These are phyloP conservation scores for Talpa occidentalis DNA, from an alignment of 2,113 vertebrate genomes.

Conservation along the genomic window DNA sequence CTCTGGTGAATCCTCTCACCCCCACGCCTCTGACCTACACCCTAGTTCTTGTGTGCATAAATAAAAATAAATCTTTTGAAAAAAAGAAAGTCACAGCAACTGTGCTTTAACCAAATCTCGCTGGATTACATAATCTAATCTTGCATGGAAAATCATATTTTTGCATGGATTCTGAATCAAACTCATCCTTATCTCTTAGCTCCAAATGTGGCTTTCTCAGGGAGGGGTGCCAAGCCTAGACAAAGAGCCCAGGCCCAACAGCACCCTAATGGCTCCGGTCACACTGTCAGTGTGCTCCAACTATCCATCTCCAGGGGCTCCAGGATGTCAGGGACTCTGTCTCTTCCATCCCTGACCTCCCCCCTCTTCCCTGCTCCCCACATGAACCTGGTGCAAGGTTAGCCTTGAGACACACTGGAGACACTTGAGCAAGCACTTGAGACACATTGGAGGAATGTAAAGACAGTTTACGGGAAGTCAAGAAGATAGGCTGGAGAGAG, in stretches of 20 bases:
- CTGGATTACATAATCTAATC: background rate
- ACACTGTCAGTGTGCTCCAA: background rate
- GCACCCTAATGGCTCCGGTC: background rate
- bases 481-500: background rate
- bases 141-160: background rate
- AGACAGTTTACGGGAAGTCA: background rate
- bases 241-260: background rate
- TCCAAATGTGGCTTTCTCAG: background rate
- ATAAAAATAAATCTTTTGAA: too few species aligned
- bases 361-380: background rate
- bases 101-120: background rate
- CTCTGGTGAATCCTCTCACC: too few species aligned
- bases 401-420: rapidly evolving
- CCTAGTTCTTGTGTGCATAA: too few species aligned
- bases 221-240: background rate
- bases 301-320: background rate
- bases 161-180: background rate
- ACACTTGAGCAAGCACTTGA: too few species aligned
- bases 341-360: background rate
- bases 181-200: background rate
- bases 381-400: background rate
- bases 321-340: background rate
- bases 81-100: background rate
- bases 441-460: background rate
- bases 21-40: too few species aligned